Evolutionary conservation across 2,888 invertebrate genomes (phyloP).

Genomic region (Dasypogon diadema): DNA sequence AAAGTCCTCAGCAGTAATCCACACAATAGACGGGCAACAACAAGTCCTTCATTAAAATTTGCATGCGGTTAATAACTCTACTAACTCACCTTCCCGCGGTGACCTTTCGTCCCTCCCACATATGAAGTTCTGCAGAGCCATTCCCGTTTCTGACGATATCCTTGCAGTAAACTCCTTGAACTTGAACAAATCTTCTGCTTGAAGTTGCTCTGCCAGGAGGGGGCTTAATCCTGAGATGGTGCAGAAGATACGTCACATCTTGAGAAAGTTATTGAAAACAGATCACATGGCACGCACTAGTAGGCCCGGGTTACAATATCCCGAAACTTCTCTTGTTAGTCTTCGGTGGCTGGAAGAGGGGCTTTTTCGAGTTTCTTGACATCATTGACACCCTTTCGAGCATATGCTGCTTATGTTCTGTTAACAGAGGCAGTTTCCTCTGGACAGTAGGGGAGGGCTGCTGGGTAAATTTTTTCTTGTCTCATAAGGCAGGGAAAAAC

Average conservation of each 20-base stretch:
- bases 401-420: too few species aligned
- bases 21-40: constrained; percentile 13
- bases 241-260: constrained; percentile 35
- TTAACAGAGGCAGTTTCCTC: too few species aligned
- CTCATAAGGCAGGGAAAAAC: too few species aligned
- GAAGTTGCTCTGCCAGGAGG: background rate
- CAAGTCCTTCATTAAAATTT: constrained; percentile 1
- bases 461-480: too few species aligned
- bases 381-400: too few species aligned
- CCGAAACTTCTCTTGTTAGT: too few species aligned
- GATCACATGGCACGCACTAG: background rate
- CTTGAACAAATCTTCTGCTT: background rate
- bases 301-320: constrained; percentile 3
- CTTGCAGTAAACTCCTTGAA: background rate
- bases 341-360: too few species aligned
- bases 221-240: constrained; percentile 14
- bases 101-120: background rate
- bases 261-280: constrained; percentile 29
- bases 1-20: background rate
- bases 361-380: too few species aligned
- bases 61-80: constrained; percentile 15
- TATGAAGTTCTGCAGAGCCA: constrained; percentile 1
- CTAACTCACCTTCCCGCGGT: background rate
- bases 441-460: too few species aligned
- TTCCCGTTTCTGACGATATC: background rate